Base-by-base conservation (phyloP, 2,888 invertebrate species). In the Leptopilina myrica region DNA sequence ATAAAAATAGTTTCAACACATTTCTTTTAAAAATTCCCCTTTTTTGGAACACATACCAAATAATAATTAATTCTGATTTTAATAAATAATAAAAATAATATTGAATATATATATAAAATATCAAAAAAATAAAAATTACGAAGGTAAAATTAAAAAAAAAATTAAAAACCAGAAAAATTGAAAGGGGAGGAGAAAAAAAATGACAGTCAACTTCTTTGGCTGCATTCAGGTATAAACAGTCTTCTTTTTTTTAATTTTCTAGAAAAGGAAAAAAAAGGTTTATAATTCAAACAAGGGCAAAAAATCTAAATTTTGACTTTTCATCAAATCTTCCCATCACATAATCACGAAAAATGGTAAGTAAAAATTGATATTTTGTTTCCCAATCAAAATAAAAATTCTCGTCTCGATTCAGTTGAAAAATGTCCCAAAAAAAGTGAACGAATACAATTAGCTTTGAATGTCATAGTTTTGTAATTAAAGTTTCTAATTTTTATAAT, bases 211-310 rank as follows among this genome's bases (percentile, higher is more conserved):
- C 8, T 43, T 43, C 43, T 56, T 73, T 40, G 46, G 33, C 33
- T 5, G 9, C 14, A 33, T 73, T 73, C 73, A 73, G n/a, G 56
- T 56, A n/a, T 73, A 73, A 73, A 73, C 73, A 56, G 33, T 7
- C 73, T 73, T 73, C 73, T n/a, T 56, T 73, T 73, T 73, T 73
- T 64, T 56, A 53, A 49, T 53, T 14, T 1, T 53, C 56, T 5
- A 33, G 9, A 33, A 73, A 33, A 56, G 8, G 11, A 73, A 73
- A 56, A 56, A 62, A 33, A 14, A 33, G 33, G 14, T 73, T 73
- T 73, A n/a, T 0, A n/a, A 33, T 33, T 9, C 33, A 73, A 73
- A n/a, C 14, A 26, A n/a, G 14, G 49, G n/a, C 73, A 14, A 14
- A 33, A 1, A 26, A 9, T 73, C 56, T 33, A n/a, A 56, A 53